A percentile compares a stretch with the other conserved stretches of the same genome.
Conservation (phyloP, 2,797 vertebrate genomes). For the Enteromius argenteus region DNA sequence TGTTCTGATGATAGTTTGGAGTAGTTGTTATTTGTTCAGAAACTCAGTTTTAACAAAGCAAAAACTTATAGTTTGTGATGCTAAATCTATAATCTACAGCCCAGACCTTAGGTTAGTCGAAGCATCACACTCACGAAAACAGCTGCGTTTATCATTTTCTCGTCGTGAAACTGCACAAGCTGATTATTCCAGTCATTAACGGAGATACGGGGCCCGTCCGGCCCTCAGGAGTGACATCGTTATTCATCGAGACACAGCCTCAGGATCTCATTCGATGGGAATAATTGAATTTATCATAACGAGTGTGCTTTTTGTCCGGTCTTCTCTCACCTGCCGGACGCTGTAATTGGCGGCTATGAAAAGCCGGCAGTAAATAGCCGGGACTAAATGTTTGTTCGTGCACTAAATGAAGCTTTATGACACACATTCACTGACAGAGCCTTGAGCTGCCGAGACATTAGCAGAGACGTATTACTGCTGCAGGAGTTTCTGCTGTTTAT, state of each 20-base stretch:
- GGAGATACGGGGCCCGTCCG: constrained; percentile 66
- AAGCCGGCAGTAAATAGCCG: constrained; percentile 36
- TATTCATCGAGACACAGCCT: constrained; percentile 73
- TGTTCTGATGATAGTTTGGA: background rate
- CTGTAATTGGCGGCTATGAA: constrained; percentile 55
- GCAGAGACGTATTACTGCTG: background rate
- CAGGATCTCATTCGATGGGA: constrained; percentile 75
- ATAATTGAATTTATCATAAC: constrained; percentile 71
- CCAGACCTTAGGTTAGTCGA: background rate
- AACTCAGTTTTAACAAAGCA: background rate
- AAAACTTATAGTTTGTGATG: background rate
- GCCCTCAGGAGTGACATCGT: constrained; percentile 69
- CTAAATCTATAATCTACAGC: background rate
- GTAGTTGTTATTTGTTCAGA: background rate
- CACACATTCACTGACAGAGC: background rate
- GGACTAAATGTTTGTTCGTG: constrained; percentile 22
- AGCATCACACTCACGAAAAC: background rate
- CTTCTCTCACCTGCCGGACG: constrained; percentile 48
- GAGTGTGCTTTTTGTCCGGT: constrained; percentile 23
- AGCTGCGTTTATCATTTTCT: background rate
- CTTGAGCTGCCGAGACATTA: constrained; percentile 13
- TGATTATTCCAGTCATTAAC: constrained; percentile 51
- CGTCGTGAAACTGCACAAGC: background rate
- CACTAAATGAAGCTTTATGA: constrained; percentile 31
- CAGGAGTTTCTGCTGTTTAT: background rate